These are phyloP conservation scores for Acrossocheilus wenchowensis DNA, from an alignment of 2,797 vertebrate species.

Conservation along the genomic window DNA sequence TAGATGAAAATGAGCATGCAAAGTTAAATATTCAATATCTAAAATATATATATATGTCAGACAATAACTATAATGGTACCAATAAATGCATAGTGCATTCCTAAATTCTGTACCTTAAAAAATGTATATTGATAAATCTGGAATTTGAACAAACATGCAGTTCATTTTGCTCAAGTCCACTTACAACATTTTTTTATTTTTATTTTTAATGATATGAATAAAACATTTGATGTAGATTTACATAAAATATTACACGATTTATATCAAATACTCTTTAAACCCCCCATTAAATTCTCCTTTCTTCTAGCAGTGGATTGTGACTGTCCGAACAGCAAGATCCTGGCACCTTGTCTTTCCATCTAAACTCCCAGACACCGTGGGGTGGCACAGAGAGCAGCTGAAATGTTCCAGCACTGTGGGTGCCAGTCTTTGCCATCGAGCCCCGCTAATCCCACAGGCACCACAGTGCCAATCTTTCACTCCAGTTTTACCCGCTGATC, in stretches of 20 bases:
- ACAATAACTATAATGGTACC: background rate
- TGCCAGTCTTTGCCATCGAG: slow-evolving; percentile 48
- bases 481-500: slow-evolving; percentile 53
- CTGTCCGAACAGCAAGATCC: background rate
- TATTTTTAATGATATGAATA: background rate
- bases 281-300: background rate
- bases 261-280: background rate
- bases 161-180: background rate
- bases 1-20: background rate
- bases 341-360: slow-evolving; percentile 26
- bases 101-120: background rate
- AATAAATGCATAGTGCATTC: background rate
- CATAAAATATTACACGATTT: background rate
- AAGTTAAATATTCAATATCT: background rate
- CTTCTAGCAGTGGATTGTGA: background rate
- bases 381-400: slow-evolving; percentile 25
- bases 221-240: background rate
- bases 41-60: background rate
- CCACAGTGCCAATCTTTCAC: slow-evolving; percentile 39
- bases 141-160: background rate
- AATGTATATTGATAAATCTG: background rate
- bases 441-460: slow-evolving; percentile 51
- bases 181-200: background rate
- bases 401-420: slow-evolving; percentile 44
- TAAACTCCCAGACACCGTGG: slow-evolving; percentile 14